Evolutionary conservation across 2,888 invertebrate species (phyloP).

Genomic region (Temnothorax ravouxi): DNA sequence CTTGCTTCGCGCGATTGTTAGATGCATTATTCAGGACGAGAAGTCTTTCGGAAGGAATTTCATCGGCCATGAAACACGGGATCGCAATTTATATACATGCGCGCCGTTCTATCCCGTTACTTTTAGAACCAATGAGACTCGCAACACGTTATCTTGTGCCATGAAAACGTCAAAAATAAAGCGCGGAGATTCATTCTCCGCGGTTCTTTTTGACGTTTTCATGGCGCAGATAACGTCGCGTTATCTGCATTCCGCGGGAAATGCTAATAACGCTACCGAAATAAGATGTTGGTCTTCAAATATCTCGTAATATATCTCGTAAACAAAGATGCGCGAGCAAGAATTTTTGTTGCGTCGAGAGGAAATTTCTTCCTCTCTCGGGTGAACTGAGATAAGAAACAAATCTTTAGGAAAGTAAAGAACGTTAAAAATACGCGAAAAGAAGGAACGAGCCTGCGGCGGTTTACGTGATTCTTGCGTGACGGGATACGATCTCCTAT

Average conservation of each 20-base stretch:
- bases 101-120: constrained; percentile 8
- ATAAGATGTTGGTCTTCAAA: not conserved
- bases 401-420: not conserved
- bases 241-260: constrained; percentile 5
- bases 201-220: not conserved
- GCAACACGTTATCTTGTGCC: too few relatives aligned
- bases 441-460: not conserved
- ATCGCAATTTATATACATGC: constrained; percentile 21
- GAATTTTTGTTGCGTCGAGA: not conserved
- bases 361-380: not conserved
- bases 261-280: not conserved
- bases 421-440: not conserved
- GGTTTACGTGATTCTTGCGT: constrained; percentile 17
- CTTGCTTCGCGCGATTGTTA: constrained; percentile 44
- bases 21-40: constrained; percentile 81
- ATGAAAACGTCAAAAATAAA: too few relatives aligned
- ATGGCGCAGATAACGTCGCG: not conserved
- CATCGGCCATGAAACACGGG: not conserved
- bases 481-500: not conserved
- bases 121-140: constrained; percentile 54
- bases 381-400: not conserved
- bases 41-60: constrained; percentile 22
- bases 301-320: not conserved
- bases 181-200: not conserved
- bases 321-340: not conserved